These are phyloP conservation scores for Matsumurasca onukii DNA, from an alignment of 1,140 invertebrate genomes.

Conservation along the genomic window DNA sequence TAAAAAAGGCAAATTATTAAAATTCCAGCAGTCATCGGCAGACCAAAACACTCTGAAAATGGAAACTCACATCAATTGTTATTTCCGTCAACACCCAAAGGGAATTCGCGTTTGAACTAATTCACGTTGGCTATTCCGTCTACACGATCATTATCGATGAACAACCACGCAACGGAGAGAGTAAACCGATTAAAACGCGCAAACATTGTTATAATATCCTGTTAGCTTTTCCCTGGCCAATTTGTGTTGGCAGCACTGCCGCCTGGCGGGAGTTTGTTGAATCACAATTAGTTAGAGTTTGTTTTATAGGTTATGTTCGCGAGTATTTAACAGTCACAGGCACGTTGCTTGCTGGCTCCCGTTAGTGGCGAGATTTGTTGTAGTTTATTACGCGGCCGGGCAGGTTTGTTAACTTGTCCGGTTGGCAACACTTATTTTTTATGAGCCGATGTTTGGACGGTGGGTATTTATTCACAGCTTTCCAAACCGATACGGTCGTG, in stretches of 20 bases:
- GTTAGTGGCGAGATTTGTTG: background rate
- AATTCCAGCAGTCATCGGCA: no score
- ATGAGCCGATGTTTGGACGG: constrained; percentile 13
- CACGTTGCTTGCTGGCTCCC: background rate
- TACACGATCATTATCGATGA: no score
- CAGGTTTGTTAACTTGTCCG: constrained; percentile 19
- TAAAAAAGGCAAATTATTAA: no score
- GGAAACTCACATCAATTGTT: no score
- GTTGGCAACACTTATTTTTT: constrained; percentile 20
- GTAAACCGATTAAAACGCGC: no score
- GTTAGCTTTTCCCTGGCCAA: background rate
- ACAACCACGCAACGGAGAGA: no score
- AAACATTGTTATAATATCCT: no score
- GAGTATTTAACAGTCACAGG: background rate
- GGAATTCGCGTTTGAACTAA: no score
- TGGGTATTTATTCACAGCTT: constrained; percentile 7
- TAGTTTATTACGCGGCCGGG: constrained; percentile 18
- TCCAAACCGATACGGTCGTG: background rate
- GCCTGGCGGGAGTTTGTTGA: background rate
- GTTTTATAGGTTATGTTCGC: background rate
- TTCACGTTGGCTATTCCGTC: no score
- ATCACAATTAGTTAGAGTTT: background rate
- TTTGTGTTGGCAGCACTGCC: background rate
- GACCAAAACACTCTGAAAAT: no score
- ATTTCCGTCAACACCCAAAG: no score